phyloP scores from a whole-genome alignment of 2,888 invertebrate species.

The Latheticus oryzae region DNA sequence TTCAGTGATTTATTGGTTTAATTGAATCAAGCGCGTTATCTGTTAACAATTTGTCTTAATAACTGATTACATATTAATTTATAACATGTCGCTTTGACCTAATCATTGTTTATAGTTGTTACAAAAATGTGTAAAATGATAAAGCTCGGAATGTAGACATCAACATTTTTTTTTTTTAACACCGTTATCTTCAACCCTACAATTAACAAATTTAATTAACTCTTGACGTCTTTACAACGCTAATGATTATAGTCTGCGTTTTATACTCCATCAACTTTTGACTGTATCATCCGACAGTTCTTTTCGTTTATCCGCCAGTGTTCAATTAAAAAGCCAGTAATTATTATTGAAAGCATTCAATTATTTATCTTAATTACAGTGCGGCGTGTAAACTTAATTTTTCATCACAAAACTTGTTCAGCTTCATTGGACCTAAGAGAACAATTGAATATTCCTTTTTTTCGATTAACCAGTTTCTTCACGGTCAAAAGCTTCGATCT shows the following conservation, averaged over 20 bases:
- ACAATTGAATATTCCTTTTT: constrained; percentile 33
- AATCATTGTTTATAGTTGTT: constrained; percentile 18
- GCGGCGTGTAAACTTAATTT: constrained; percentile 34
- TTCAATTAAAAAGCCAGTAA: constrained; percentile 33
- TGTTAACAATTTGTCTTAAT: constrained; percentile 33
- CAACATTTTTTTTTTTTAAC: constrained; percentile 13
- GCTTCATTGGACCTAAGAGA: constrained; percentile 18
- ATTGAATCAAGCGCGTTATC: too few relatives aligned
- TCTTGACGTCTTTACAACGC: constrained; percentile 14
- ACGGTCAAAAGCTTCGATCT: constrained; percentile 18
- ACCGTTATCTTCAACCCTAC: constrained; percentile 20
- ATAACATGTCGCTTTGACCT: constrained; percentile 16
- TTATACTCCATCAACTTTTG: constrained; percentile 11
- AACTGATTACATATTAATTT: constrained; percentile 33
- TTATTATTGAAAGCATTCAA: constrained; percentile 27
- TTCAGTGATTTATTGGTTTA: too few relatives aligned
- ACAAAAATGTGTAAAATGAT: constrained; percentile 5
- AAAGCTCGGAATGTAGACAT: constrained; percentile 18
- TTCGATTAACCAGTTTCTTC: constrained; percentile 29
- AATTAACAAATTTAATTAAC: constrained; percentile 24
- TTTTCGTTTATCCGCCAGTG: constrained; percentile 11
- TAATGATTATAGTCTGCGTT: constrained; percentile 20
- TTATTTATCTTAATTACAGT: constrained; percentile 35
- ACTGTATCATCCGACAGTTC: constrained; percentile 4
- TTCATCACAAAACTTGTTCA: constrained; percentile 26